Conservation (phyloP, 2,888 invertebrate species). For the Eudasyphora cyanicolor region DNA sequence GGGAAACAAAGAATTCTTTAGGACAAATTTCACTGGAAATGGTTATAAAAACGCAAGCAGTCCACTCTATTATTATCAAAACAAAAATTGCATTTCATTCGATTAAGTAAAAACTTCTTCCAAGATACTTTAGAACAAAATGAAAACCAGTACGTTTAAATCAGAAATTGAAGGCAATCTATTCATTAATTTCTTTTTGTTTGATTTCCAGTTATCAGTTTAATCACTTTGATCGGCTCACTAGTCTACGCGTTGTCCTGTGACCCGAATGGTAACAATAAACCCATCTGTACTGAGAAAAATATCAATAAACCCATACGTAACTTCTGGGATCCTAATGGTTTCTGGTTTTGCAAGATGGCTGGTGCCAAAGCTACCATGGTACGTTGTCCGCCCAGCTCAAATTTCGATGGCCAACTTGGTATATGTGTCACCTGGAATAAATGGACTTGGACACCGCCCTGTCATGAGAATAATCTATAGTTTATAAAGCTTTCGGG, state of each 20-base stretch:
- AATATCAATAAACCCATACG: conserved; percentile 49
- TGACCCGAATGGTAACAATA: conserved; percentile 52
- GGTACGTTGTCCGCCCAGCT: conserved; percentile 21
- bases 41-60: too few relatives aligned
- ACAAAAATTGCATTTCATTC: too few relatives aligned
- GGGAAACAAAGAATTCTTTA: too few relatives aligned
- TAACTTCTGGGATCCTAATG: conserved; percentile 63
- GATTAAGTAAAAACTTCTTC: too few relatives aligned
- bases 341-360: conserved; percentile 49
- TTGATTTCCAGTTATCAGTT: conserved; percentile 19
- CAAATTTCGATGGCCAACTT: conserved; percentile 36
- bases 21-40: too few relatives aligned
- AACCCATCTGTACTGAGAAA: conserved; percentile 40
- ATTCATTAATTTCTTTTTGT: not conserved
- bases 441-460: conserved; percentile 51
- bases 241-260: conserved; percentile 35
- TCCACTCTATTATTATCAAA: too few relatives aligned
- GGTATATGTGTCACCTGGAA: conserved; percentile 43
- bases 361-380: conserved; percentile 18
- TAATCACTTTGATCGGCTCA: conserved; percentile 30
- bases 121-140: too few relatives aligned
- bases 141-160: too few relatives aligned
- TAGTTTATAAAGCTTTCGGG: too few relatives aligned
- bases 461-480: conserved; percentile 24
- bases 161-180: too few relatives aligned